Base-by-base conservation (phyloP, 2,113 vertebrate genomes). In the Boleophthalmus pectinirostris region DNA sequence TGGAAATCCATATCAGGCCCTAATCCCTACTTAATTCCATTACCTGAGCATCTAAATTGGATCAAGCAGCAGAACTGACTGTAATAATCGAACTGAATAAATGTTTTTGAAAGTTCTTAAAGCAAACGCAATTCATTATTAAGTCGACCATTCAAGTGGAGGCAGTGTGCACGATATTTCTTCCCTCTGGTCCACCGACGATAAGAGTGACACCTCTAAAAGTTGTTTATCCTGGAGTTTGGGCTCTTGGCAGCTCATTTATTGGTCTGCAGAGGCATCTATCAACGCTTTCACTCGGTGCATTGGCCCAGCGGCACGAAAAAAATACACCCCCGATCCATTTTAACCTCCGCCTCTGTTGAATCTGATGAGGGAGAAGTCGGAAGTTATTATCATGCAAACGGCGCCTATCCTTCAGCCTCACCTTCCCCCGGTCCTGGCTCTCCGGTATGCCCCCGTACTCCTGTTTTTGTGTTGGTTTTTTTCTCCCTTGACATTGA, bases 141-240 rank as follows among this genome's bases (percentile, higher is more conserved):
- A 54, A n/a, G 51, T 10, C 51, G n/a, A 54, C 29, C 25, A 16
- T 61, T 61, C 24, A 33, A 61, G 5, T 61, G 33, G 25, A 16
- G 24, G 24, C 58, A 29, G 24, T 61, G 33, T 33, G 24, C 58
- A 2, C 58, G 33, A 20, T 33, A 61, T 33, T 33, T 61, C 25
- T 61, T 20, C 15, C 58, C 58, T 15, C 58, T 33, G 25, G 58
- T 25, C 25, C 24, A 10, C 58, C 18, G 25, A 8, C 24, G 58
- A 61, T 61, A 61, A 61, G 58, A 61, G 58, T 61, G 58, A 33
- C 58, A 61, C 58, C 58, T 61, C 24, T 33, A 61, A 61, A 61
- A 61, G 25, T 61, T 61, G 58, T 61, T 61, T 61, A 61, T 61
- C 58, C 25, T 33, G 15, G 33, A 61, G 58, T 61, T 61, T 33